phyloP scores from a whole-genome alignment of 2,113 vertebrate genomes.

The Genyomyrus donnyi region DNA sequence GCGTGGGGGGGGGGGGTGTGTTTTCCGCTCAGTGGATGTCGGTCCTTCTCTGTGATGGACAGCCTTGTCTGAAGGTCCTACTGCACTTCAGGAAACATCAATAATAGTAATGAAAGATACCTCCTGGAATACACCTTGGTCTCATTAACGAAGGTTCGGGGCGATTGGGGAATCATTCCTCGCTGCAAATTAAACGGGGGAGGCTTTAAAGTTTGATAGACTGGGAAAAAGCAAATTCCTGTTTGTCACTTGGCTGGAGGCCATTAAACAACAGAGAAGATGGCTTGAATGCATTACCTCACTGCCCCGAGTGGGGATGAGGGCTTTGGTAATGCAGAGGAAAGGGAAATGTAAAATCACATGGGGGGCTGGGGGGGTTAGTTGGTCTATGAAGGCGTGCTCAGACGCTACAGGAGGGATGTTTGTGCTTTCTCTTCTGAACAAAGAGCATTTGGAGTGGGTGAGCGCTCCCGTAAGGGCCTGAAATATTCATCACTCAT shows the following conservation, averaged over 20 bases:
- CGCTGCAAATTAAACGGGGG: constrained; percentile 23
- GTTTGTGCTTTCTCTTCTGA: constrained; percentile 30
- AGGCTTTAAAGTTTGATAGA: constrained; percentile 31
- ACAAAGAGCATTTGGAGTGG: constrained; percentile 20
- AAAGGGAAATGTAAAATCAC: constrained; percentile 25
- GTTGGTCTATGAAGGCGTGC: constrained; percentile 23
- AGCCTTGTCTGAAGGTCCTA: not conserved
- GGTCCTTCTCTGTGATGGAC: not conserved
- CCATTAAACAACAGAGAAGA: constrained; percentile 33
- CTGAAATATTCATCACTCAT: constrained; percentile 15
- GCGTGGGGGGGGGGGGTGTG: not conserved
- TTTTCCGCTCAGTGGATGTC: not conserved
- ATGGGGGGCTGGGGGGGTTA: constrained; percentile 27
- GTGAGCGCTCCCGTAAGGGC: constrained; percentile 23
- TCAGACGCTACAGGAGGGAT: constrained; percentile 17
- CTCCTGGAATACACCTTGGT: not conserved
- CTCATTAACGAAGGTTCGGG: constrained; percentile 20
- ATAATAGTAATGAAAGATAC: not conserved
- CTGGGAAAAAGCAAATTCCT: constrained; percentile 29
- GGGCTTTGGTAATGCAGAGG: constrained; percentile 29
- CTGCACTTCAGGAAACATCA: not conserved
- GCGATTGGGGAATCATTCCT: constrained; percentile 29
- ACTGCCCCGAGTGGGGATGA: constrained; percentile 31
- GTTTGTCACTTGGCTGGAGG: constrained; percentile 36
- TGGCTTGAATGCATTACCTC: constrained; percentile 35